These are phyloP conservation scores for Anoura caudifer DNA, from an alignment of 2,113 vertebrate species.

Conservation along the genomic window DNA sequence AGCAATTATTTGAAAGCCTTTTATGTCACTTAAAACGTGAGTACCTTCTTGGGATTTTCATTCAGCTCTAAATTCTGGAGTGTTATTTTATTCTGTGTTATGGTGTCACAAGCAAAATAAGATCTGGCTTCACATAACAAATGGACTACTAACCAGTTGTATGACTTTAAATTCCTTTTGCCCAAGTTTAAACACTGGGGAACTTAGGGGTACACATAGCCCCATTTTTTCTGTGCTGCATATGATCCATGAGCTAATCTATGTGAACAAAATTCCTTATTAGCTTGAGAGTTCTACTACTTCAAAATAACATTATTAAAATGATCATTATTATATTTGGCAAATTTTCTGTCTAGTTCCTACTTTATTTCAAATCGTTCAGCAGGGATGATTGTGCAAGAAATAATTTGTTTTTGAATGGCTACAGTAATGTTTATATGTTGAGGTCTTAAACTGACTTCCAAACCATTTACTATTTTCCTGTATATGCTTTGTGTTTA, in stretches of 20 bases:
- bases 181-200: background rate
- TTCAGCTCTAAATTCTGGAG: background rate
- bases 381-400: background rate
- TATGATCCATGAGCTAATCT: background rate
- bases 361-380: background rate
- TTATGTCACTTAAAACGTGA: background rate
- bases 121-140: background rate
- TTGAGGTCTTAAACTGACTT: constrained; percentile 17
- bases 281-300: background rate
- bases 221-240: background rate
- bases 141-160: background rate
- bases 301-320: background rate
- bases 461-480: background rate
- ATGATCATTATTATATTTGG: constrained; percentile 3
- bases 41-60: background rate
- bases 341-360: constrained; percentile 14
- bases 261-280: background rate
- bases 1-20: constrained; percentile 6
- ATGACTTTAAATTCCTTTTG: background rate
- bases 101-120: background rate
- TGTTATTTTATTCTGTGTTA: background rate
- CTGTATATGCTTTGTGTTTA: background rate
- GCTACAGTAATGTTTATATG: background rate
- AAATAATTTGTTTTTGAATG: constrained; percentile 20
- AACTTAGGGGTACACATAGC: background rate